Conservation (phyloP, 2,888 invertebrate genomes). For the Oxyteleia sp. region DNA sequence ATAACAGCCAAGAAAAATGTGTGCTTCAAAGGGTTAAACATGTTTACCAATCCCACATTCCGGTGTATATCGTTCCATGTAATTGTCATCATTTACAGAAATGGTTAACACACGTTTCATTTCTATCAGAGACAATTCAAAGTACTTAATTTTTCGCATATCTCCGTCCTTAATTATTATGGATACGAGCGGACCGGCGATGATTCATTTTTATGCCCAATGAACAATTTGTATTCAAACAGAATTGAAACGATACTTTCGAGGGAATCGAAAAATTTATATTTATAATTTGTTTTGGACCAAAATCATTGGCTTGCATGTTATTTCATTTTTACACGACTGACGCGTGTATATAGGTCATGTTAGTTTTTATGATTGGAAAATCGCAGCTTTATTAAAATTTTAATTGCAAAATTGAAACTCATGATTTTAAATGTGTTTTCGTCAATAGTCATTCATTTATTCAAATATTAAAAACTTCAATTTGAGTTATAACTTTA, state of each 20-base stretch:
- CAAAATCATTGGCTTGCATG: neutral
- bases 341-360: conserved; percentile 10
- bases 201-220: conserved; percentile 4
- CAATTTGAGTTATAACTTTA: too few relatives aligned
- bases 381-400: conserved; percentile 10
- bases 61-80: too few relatives aligned
- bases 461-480: too few relatives aligned
- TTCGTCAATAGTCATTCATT: too few relatives aligned
- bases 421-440: too few relatives aligned
- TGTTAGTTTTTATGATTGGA: conserved; percentile 26
- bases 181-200: neutral
- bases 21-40: too few relatives aligned
- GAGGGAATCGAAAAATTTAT: conserved; percentile 5
- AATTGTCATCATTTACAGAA: too few relatives aligned
- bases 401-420: conserved; percentile 2
- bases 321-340: neutral
- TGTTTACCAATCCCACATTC: too few relatives aligned
- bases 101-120: too few relatives aligned
- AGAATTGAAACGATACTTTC: neutral
- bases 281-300: conserved; percentile 15
- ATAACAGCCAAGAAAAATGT: too few relatives aligned
- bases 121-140: too few relatives aligned
- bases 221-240: conserved; percentile 11
- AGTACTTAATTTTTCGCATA: too few relatives aligned
- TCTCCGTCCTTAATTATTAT: neutral